These are phyloP conservation scores for Zoanthus sansibaricus DNA, from an alignment of 92 coral and sea anemone species.

Conservation along the genomic window DNA sequence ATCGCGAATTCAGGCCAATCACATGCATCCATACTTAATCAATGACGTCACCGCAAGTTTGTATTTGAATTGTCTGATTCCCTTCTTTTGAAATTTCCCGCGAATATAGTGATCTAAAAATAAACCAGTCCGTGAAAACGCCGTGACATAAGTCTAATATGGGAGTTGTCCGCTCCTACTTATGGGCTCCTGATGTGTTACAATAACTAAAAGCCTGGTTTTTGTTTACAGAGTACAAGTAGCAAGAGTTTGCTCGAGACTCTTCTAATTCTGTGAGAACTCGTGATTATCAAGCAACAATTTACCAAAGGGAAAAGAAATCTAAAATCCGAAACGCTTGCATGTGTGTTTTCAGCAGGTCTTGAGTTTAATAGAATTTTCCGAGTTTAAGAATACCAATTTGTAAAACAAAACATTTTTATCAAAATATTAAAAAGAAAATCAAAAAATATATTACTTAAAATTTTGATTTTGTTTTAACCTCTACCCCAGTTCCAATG, in stretches of 20 bases:
- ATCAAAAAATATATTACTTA: neutral
- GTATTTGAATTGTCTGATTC: too few relatives aligned
- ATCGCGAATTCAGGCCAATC: too few relatives aligned
- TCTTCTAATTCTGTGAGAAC: neutral
- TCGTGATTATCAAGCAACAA: neutral
- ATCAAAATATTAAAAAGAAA: neutral
- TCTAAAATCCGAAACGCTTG: neutral
- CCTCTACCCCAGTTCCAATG: neutral
- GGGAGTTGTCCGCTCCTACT: too few relatives aligned
- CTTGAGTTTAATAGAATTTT: neutral
- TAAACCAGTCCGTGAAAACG: too few relatives aligned
- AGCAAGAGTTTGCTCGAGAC: constrained; percentile 12
- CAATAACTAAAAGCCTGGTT: neutral
- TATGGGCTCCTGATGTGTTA: neutral
- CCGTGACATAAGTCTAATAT: too few relatives aligned
- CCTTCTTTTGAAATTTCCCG: too few relatives aligned
- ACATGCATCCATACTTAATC: too few relatives aligned
- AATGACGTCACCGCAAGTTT: too few relatives aligned
- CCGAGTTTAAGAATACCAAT: neutral
- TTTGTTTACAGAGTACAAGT: constrained; percentile 4
- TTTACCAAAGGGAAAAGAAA: neutral
- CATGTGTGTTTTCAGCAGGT: neutral
- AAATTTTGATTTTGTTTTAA: neutral
- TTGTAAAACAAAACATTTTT: neutral
- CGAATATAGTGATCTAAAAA: too few relatives aligned